Evolutionary conservation across 2,113 vertebrate species (phyloP).

Genomic region (Oryzias celebensis): DNA sequence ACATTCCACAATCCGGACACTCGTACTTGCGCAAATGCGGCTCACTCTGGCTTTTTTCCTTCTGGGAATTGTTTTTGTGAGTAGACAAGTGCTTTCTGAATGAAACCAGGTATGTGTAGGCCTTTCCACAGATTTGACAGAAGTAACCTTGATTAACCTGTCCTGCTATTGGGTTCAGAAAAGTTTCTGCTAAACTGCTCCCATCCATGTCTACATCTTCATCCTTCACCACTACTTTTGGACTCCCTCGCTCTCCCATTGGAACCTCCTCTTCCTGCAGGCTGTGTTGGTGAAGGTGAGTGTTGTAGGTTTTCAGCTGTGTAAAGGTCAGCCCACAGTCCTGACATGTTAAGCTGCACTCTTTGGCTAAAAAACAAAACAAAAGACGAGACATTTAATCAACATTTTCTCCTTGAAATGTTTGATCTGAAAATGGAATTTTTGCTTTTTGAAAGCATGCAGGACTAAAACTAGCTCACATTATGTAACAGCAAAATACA

Average conservation of each 20-base stretch:
- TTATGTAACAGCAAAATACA: not conserved
- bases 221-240: not conserved
- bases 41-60: fast-evolving
- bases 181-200: constrained; percentile 5
- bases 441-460: not conserved
- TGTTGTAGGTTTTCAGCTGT: constrained; percentile 17
- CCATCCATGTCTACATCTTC: not conserved
- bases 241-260: not conserved
- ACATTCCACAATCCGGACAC: constrained; percentile 60
- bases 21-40: constrained; percentile 1
- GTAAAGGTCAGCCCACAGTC: constrained; percentile 62
- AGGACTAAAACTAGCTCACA: not conserved
- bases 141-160: not conserved
- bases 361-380: constrained; percentile 39
- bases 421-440: not conserved
- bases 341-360: constrained; percentile 34
- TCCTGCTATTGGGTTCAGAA: not conserved
- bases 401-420: not conserved
- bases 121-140: constrained; percentile 66
- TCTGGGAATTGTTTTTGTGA: not conserved
- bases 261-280: constrained; percentile 22
- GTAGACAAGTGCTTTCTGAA: constrained; percentile 62
- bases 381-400: not conserved
- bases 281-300: constrained; percentile 57
- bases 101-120: constrained; percentile 58